phyloP scores from a whole-genome alignment of 2,797 vertebrate species.

The Gobionotothen gibberifrons region DNA sequence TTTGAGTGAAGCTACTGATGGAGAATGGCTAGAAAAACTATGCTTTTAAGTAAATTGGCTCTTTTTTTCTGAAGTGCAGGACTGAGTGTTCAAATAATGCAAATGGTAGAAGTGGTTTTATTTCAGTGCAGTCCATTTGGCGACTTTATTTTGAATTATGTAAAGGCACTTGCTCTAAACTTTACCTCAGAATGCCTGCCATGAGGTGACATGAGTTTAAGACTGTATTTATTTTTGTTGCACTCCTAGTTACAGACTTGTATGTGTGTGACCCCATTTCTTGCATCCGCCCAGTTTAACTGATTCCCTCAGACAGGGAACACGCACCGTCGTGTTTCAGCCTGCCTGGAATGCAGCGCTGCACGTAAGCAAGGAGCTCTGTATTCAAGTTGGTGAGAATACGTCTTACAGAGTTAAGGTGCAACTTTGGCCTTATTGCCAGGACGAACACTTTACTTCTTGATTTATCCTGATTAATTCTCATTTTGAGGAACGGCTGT shows the following conservation, averaged over 20 bases:
- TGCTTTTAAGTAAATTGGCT: slow-evolving; percentile 38
- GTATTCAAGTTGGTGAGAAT: slow-evolving; percentile 29
- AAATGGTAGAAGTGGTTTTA: background rate
- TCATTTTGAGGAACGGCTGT: slow-evolving; percentile 15
- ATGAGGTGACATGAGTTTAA: slow-evolving; percentile 24
- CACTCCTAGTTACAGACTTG: slow-evolving; percentile 18
- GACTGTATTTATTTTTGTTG: slow-evolving; percentile 25
- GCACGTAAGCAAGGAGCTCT: slow-evolving; percentile 41
- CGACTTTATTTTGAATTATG: background rate
- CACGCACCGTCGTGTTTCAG: slow-evolving; percentile 56
- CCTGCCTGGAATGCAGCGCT: slow-evolving; percentile 77
- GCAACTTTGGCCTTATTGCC: slow-evolving; percentile 32
- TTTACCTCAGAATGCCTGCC: slow-evolving; percentile 22
- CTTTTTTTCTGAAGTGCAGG: slow-evolving; percentile 17
- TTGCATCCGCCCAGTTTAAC: slow-evolving; percentile 63
- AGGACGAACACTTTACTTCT: background rate
- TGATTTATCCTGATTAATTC: slow-evolving; percentile 27
- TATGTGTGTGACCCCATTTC: slow-evolving; percentile 56
- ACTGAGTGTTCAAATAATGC: background rate
- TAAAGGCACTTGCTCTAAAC: background rate
- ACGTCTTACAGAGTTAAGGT: slow-evolving; percentile 15
- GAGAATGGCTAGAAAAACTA: slow-evolving; percentile 22
- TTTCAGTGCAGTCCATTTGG: background rate
- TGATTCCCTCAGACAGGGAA: slow-evolving; percentile 50
- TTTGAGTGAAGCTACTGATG: slow-evolving; percentile 45